phyloP scores from a whole-genome alignment of 1,140 invertebrate genomes.

The Diachasma alloeum region DNA sequence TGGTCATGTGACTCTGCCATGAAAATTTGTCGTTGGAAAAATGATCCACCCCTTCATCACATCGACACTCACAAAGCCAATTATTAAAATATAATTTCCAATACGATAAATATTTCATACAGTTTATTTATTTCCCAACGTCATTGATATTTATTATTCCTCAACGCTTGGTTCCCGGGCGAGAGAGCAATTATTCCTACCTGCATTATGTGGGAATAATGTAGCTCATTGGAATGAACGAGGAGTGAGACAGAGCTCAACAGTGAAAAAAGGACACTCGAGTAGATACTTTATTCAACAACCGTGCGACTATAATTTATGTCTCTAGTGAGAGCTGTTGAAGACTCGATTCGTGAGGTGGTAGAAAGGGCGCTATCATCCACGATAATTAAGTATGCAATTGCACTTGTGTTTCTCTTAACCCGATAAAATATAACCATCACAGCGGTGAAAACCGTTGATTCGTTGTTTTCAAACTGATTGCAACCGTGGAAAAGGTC shows the following conservation, averaged over 20 bases:
- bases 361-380: not conserved
- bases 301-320: not conserved
- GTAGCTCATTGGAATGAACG: not conserved
- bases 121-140: too few relatives aligned
- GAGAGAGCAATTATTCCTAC: not conserved
- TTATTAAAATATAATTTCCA: too few relatives aligned
- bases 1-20: too few relatives aligned
- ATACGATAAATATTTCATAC: too few relatives aligned
- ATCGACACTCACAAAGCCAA: too few relatives aligned
- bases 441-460: not conserved
- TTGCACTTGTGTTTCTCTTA: not conserved
- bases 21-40: too few relatives aligned
- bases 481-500: not conserved
- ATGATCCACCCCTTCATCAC: too few relatives aligned
- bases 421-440: not conserved
- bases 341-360: not conserved
- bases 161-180: not conserved
- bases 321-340: not conserved
- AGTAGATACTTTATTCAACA: not conserved
- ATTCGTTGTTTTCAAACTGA: not conserved
- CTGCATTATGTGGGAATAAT: constrained; percentile 2
- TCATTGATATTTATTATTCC: not conserved
- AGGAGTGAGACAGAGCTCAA: not conserved
- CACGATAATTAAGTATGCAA: not conserved
- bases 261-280: not conserved